Conservation (phyloP, 2,797 vertebrate genomes). For the Acanthurus tractus region DNA sequence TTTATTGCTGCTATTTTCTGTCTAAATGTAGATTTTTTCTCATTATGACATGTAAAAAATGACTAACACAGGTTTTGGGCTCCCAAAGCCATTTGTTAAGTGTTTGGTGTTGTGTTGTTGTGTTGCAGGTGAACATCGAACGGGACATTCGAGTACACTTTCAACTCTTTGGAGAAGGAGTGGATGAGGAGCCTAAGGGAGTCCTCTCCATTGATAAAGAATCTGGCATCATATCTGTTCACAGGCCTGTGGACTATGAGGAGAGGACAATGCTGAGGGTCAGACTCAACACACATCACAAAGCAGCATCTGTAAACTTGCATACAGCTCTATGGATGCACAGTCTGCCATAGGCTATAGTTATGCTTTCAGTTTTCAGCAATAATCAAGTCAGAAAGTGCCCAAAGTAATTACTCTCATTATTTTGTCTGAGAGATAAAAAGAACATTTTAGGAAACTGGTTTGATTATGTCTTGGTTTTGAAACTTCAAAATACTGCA, state of each 20-base stretch:
- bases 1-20: not conserved
- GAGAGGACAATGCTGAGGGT: slow-evolving; percentile 50
- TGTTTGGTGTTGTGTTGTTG: not conserved
- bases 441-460: too few relatives aligned
- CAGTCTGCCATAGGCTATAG: not conserved
- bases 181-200: slow-evolving; percentile 76
- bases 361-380: too few relatives aligned
- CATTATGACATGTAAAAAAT: not conserved
- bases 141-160: slow-evolving; percentile 50
- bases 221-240: slow-evolving; percentile 58
- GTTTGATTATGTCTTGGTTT: too few relatives aligned
- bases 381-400: too few relatives aligned
- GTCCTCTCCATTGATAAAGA: slow-evolving; percentile 73
- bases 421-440: too few relatives aligned
- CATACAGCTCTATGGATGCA: not conserved
- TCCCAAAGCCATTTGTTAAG: not conserved
- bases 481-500: too few relatives aligned
- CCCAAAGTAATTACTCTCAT: too few relatives aligned
- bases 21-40: not conserved
- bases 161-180: slow-evolving; percentile 72
- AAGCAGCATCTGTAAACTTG: not conserved
- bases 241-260: slow-evolving; percentile 78
- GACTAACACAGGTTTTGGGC: not conserved
- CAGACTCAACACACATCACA: not conserved
- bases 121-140: slow-evolving; percentile 61